Conservation (phyloP, 64 coral and sea anemone genomes). For the Stylophora pistillata region DNA sequence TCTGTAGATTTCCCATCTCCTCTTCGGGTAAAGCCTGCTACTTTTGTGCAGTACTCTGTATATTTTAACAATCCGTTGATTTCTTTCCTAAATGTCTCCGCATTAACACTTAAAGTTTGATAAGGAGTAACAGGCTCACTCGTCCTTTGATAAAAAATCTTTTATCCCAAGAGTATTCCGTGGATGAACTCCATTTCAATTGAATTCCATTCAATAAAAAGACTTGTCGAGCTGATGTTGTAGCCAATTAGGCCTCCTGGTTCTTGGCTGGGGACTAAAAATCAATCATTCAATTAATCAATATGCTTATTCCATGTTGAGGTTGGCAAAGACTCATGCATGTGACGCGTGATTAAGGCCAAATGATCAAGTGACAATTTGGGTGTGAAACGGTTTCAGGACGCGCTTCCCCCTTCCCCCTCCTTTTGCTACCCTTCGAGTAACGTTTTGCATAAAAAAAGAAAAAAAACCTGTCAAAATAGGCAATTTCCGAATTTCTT, state of each 20-base stretch:
- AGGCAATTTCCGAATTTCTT: too few relatives aligned
- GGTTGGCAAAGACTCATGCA: too few relatives aligned
- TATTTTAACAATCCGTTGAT: background rate
- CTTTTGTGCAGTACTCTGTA: background rate
- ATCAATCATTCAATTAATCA: background rate
- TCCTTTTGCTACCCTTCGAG: too few relatives aligned
- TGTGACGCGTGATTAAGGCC: too few relatives aligned
- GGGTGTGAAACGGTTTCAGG: too few relatives aligned
- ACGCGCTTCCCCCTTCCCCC: too few relatives aligned
- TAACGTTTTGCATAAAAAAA: too few relatives aligned
- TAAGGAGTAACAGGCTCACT: background rate
- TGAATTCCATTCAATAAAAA: background rate
- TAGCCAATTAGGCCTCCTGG: background rate
- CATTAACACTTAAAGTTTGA: background rate
- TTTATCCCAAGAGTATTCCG: background rate
- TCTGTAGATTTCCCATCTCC: constrained; percentile 11
- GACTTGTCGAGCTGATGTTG: background rate
- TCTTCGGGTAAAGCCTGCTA: constrained; percentile 16
- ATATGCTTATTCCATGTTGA: too few relatives aligned
- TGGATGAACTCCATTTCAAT: background rate
- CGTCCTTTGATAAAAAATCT: background rate
- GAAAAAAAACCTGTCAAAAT: too few relatives aligned
- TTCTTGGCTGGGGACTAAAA: background rate
- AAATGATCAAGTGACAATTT: too few relatives aligned
- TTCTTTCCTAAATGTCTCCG: background rate